Evolutionary conservation across 1,140 invertebrate genomes (phyloP).

Genomic region (Apis dorsata): DNA sequence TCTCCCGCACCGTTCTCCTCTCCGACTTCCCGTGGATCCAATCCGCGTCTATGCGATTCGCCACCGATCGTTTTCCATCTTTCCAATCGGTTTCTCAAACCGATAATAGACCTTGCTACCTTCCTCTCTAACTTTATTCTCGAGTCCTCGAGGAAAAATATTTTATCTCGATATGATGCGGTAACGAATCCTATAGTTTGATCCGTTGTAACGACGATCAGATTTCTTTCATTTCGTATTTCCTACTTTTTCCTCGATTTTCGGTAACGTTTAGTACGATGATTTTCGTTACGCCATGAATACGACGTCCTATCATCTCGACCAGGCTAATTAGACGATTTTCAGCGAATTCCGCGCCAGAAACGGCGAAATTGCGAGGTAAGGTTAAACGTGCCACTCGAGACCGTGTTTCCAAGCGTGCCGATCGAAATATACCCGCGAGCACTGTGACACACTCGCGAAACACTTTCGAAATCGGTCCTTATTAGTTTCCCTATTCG

Average conservation of each 20-base stretch:
- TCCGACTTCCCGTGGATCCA: slow-evolving; percentile 5
- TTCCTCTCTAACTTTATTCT: not conserved
- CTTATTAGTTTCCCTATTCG: slow-evolving; percentile 56
- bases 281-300: no score
- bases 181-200: not conserved
- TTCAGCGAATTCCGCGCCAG: slow-evolving; percentile 13
- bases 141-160: not conserved
- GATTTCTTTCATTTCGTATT: not conserved
- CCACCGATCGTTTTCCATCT: slow-evolving; percentile 3
- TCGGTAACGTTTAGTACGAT: no score
- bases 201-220: no score
- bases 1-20: not conserved
- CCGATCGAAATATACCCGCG: slow-evolving; percentile 40
- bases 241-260: no score
- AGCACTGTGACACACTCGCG: not conserved
- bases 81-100: not conserved
- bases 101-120: no score
- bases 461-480: slow-evolving; percentile 48
- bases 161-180: not conserved
- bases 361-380: slow-evolving; percentile 30
- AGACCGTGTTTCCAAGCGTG: slow-evolving; percentile 2
- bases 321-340: slow-evolving; percentile 19
- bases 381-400: slow-evolving; percentile 41
- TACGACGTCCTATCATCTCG: not conserved
- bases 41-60: not conserved